A percentile compares a stretch with the other conserved stretches of the same genome.
These are phyloP conservation scores for Hippocampus guttulatus DNA, from an alignment of 2,113 vertebrate genomes.

Conservation along the genomic window DNA sequence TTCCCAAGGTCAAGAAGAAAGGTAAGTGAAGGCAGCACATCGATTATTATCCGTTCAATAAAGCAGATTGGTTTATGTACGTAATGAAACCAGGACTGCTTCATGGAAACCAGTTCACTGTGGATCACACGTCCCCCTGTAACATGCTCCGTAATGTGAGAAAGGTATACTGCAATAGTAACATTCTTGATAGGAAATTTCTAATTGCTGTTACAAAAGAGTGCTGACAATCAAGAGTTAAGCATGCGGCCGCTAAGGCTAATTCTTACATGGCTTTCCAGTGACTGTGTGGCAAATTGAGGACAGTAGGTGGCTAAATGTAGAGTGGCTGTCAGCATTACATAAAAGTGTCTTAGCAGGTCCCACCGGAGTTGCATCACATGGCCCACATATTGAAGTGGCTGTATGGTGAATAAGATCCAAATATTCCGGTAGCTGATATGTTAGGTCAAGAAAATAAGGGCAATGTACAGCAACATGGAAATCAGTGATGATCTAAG, in stretches of 20 bases:
- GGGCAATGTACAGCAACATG: background rate
- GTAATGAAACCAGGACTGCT: conserved; percentile 5
- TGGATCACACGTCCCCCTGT: background rate
- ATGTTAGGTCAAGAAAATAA: background rate
- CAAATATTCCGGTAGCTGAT: background rate
- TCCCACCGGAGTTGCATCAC: conserved; percentile 47
- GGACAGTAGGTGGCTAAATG: conserved; percentile 41
- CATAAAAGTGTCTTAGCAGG: conserved; percentile 45
- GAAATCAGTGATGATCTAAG: background rate
- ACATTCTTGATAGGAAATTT: background rate
- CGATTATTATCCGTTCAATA: conserved; percentile 1
- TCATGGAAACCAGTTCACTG: background rate
- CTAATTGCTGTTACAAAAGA: conserved; percentile 19
- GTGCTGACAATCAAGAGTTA: conserved; percentile 23
- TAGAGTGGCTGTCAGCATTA: conserved; percentile 38
- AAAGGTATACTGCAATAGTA: background rate
- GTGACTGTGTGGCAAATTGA: conserved; percentile 11
- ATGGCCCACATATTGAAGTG: conserved; percentile 1
- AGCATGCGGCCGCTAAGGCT: conserved; percentile 25
- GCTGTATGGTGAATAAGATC: background rate
- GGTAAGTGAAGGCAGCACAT: conserved; percentile 49
- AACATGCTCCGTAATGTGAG: background rate
- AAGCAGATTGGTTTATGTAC: conserved; percentile 18
- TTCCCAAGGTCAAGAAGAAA: conserved; percentile 51
- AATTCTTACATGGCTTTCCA: conserved; percentile 37